Percentiles rank a stretch among this genome's conserved stretches.
Evolutionary conservation across 2,888 invertebrate genomes (phyloP).

Genomic region (Sturmia bella): DNA sequence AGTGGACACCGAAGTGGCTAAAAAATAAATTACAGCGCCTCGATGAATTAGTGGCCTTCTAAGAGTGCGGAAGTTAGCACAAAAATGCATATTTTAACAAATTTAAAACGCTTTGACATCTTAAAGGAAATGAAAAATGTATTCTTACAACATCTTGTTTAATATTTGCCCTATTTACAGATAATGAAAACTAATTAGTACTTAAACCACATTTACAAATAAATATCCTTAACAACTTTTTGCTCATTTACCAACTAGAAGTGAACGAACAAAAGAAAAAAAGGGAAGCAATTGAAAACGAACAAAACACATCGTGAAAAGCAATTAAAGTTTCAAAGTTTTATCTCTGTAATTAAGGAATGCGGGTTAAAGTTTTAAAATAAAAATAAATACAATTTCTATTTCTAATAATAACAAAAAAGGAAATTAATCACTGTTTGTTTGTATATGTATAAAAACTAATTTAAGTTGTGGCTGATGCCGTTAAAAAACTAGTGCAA

Average conservation of each 20-base stretch:
- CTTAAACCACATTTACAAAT: slow-evolving; percentile 2
- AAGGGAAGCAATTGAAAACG: neutral
- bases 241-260: slow-evolving; percentile 1
- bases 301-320: slow-evolving; percentile 9
- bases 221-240: slow-evolving; percentile 25
- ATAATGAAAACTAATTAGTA: slow-evolving; percentile 11
- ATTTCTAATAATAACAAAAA: neutral
- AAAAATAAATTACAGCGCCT: too few species aligned
- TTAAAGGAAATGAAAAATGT: neutral
- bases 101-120: too few species aligned
- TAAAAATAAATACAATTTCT: neutral
- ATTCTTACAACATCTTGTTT: neutral
- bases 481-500: too few species aligned
- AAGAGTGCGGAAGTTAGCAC: too few species aligned
- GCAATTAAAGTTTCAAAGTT: slow-evolving; percentile 33
- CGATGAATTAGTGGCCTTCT: too few species aligned
- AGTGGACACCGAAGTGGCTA: too few species aligned
- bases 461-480: too few species aligned
- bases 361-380: slow-evolving; percentile 9
- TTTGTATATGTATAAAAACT: too few species aligned
- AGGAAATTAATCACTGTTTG: too few species aligned
- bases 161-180: neutral
- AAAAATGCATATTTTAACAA: too few species aligned
- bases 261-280: neutral
- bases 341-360: slow-evolving; percentile 27